Evolutionary conservation across 2,797 vertebrate species (phyloP), one percentile per base, ranked within the genome.

Genomic region (Coracias cyanogaster): DNA sequence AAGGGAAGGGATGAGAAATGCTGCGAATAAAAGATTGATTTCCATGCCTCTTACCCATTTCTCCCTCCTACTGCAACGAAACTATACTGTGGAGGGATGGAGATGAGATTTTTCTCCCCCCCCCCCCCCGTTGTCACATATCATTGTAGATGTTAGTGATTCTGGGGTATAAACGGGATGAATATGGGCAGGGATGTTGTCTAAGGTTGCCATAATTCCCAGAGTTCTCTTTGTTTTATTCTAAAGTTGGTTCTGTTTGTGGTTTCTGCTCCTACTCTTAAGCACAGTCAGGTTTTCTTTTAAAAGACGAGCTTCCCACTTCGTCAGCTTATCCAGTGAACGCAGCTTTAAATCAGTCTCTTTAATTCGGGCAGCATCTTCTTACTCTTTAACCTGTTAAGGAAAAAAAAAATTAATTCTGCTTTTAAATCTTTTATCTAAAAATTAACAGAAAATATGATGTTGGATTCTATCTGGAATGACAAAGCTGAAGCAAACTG

Each of bases 241-340:
- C 66, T 86, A 43, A 94, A 95, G 83, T 93, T 91, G 76, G 24
- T 86, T 90, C 73, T 65, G 61, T 58, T 70, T 67, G 52, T 86
- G 69, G 31, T 73, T 95, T 93, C 67, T 92, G 81, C 70, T 86
- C 19, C 61, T 74, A n/a, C 33, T 80, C 39, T 80, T 72, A 41
- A 82, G 58, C 37, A 29, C 43, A 20, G 33, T 58, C 55, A 60
- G 62, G n/a, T 49, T 93, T 76, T 83, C 45, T 71, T 85, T 64
- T 45, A 19, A 57, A 82, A 91, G 52, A 15, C 12, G 81, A 77
- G 41, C 66, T 76, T 78, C 25, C 66, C 49, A 11, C 25, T 87
- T 87, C 62, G 60, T 82, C 58, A 87, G 62, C 37, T 91, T 55
- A 13, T 54, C 72, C n/a, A 48, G 43, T 57, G 60, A 76, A 29